phyloP scores from a whole-genome alignment of 64 coral and sea anemone species.

The Platygyra sinensis region DNA sequence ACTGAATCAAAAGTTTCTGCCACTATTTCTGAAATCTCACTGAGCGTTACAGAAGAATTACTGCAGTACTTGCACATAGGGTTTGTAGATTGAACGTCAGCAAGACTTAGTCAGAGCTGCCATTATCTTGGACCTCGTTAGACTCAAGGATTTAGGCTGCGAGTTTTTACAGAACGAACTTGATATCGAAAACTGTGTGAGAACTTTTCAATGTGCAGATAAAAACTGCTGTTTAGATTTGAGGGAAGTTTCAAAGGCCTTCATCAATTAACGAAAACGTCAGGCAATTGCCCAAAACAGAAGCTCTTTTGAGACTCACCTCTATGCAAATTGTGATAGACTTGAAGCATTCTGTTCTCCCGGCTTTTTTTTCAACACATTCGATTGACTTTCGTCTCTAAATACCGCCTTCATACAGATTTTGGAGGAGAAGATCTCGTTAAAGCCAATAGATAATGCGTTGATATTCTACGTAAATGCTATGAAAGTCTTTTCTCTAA shows the following conservation, averaged over 20 bases:
- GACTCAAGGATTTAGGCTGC: conserved; percentile 19
- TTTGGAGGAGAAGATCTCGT: conserved; percentile 4
- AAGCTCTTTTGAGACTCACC: neutral
- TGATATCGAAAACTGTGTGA: conserved; percentile 10
- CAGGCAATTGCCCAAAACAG: neutral
- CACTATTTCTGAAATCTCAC: neutral
- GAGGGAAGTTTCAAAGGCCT: neutral
- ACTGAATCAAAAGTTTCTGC: conserved; percentile 15
- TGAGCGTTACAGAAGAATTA: conserved; percentile 7
- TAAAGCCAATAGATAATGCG: conserved; percentile 1
- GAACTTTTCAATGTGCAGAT: conserved; percentile 11
- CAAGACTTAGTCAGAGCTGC: conserved; percentile 3
- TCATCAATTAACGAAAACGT: conserved; percentile 35
- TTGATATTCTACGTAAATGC: neutral
- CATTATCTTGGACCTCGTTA: conserved; percentile 1
- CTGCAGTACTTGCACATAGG: conserved; percentile 28
- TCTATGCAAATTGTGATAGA: too few species aligned
- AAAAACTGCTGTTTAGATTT: neutral
- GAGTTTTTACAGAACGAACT: conserved; percentile 5
- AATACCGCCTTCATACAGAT: neutral
- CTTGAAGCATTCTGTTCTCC: conserved; percentile 19
- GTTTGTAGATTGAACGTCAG: neutral
- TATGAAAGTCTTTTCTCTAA: neutral
- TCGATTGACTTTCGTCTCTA: neutral
- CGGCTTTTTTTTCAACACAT: conserved; percentile 20